A percentile compares a stretch with the other conserved stretches of the same genome.
Evolutionary conservation across 2,113 vertebrate species (phyloP).

Genomic region (Oncorhynchus kisutch): DNA sequence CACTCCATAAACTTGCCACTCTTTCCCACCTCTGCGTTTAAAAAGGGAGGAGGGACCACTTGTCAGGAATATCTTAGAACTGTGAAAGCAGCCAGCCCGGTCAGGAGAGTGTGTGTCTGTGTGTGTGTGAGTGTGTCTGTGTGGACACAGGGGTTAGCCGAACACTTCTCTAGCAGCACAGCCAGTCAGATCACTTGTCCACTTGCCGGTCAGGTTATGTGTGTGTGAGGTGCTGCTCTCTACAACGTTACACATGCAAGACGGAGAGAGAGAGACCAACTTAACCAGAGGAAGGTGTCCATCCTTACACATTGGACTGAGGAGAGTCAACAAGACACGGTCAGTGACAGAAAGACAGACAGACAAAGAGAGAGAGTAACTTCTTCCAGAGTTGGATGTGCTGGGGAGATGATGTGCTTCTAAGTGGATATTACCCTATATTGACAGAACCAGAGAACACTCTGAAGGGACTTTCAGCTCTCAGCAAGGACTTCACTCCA

Average conservation of each 20-base stretch:
- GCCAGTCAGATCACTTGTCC: neutral
- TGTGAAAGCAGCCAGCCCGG: constrained; percentile 74
- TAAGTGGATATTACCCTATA: neutral
- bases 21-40: constrained; percentile 86
- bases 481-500: neutral
- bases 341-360: neutral
- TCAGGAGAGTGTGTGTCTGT: neutral
- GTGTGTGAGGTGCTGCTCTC: neutral
- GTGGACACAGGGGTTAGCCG: neutral
- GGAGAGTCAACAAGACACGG: neutral
- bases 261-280: neutral
- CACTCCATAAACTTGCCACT: constrained; percentile 62
- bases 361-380: too few species aligned
- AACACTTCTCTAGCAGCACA: neutral
- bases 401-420: neutral
- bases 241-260: neutral
- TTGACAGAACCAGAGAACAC: neutral
- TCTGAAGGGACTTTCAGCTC: constrained; percentile 30
- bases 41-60: constrained; percentile 81
- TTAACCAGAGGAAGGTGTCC: neutral
- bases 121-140: neutral
- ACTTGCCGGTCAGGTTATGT: neutral
- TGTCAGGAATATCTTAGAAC: constrained; percentile 75
- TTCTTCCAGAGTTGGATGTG: neutral
- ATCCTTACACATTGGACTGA: neutral